A percentile compares a stretch with the other conserved stretches of the same genome.
phyloP scores from a whole-genome alignment of 2,113 vertebrate genomes.

The Eonycteris spelaea region DNA sequence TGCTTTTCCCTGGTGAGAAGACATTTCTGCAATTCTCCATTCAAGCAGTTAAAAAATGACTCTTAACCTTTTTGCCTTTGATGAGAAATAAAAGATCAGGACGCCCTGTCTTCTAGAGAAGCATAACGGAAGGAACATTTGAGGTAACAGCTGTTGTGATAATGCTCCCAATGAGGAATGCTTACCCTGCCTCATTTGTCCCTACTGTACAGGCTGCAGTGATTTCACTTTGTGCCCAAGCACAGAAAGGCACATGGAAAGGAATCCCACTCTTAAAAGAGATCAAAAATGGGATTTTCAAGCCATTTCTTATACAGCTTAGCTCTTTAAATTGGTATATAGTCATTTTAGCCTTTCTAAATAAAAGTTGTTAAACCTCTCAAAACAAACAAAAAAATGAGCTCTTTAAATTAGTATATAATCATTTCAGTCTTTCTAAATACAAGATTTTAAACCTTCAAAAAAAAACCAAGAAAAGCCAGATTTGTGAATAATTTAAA shows the following conservation, averaged over 20 bases:
- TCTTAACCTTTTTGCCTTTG: conserved; percentile 63
- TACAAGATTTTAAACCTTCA: neutral
- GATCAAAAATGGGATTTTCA: neutral
- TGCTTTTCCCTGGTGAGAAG: neutral
- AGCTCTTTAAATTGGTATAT: neutral
- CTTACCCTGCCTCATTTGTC: conserved; percentile 8
- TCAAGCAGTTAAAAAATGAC: conserved; percentile 40
- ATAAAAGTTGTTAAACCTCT: too few relatives aligned
- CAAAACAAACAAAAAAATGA: too few relatives aligned
- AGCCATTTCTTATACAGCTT: neutral
- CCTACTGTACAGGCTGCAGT: neutral
- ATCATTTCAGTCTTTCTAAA: neutral
- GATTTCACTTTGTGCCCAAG: neutral
- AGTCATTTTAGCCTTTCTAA: too few relatives aligned
- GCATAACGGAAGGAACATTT: conserved; percentile 50
- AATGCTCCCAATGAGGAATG: conserved; percentile 5
- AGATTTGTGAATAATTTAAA: neutral
- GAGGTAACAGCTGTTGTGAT: conserved; percentile 61
- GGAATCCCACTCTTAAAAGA: neutral
- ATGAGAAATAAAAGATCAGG: conserved; percentile 74
- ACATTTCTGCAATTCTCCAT: neutral
- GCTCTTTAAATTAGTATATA: too few relatives aligned
- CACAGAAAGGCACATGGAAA: neutral
- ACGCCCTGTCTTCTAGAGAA: conserved; percentile 49
- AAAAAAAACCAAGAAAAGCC: neutral